Percentiles rank a stretch among this genome's conserved stretches.
These are phyloP conservation scores for Phanerotoma sp. DNA, from an alignment of 2,888 invertebrate species.

Conservation along the genomic window DNA sequence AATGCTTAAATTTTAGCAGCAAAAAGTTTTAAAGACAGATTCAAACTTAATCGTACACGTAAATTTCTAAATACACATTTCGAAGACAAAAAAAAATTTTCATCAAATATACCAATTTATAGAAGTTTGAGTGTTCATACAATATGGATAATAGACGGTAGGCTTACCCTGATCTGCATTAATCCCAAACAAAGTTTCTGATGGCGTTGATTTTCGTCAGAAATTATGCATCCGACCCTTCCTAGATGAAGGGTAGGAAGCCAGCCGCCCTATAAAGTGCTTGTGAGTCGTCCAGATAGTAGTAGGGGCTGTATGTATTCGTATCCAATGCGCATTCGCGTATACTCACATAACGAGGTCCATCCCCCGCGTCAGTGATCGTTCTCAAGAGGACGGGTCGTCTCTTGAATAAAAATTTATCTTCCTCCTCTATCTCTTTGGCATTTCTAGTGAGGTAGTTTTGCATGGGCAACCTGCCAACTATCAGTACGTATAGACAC, in stretches of 20 bases:
- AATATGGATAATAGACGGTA: background rate
- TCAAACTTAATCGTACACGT: too few relatives aligned
- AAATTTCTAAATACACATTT: too few relatives aligned
- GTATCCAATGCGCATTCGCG: conserved; percentile 8
- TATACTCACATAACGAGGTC: conserved; percentile 12
- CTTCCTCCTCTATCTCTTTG: conserved; percentile 13
- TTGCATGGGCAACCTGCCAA: conserved; percentile 21
- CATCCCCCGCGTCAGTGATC: conserved; percentile 34
- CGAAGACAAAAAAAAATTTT: too few relatives aligned
- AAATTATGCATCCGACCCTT: conserved; percentile 25
- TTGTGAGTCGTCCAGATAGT: background rate
- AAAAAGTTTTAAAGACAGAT: too few relatives aligned
- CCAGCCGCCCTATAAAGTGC: background rate
- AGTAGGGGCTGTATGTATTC: background rate
- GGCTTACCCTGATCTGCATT: conserved; percentile 11
- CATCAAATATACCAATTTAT: background rate
- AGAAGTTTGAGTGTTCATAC: background rate
- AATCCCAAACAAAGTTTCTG: conserved; percentile 23
- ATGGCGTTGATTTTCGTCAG: conserved; percentile 19
- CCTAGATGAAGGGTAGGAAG: conserved; percentile 4
- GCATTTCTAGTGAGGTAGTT: conserved; percentile 33
- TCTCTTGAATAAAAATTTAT: conserved; percentile 42
- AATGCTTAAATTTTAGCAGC: too few relatives aligned
- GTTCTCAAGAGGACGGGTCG: conserved; percentile 34
- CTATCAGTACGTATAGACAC: conserved; percentile 1